Conservation (phyloP, 2,113 vertebrate genomes). For the Pollimyrus isidori region DNA sequence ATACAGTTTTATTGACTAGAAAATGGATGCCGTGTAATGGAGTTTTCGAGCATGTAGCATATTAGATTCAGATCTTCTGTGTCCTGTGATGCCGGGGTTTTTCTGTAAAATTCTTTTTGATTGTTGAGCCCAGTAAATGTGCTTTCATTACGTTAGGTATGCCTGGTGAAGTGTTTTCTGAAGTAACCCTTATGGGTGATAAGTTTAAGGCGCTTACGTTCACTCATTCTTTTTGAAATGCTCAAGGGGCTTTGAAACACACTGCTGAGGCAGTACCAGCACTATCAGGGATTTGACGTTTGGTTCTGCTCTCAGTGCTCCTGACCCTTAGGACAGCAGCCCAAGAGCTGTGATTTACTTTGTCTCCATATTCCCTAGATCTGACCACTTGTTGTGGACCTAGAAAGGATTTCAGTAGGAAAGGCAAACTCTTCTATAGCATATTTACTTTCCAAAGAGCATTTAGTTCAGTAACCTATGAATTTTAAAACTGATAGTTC, state of each 20-base stretch:
- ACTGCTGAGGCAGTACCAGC: neutral
- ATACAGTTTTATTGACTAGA: neutral
- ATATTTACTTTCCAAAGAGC: slow-evolving; percentile 4
- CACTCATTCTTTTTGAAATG: neutral
- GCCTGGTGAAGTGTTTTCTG: neutral
- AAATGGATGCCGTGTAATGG: neutral
- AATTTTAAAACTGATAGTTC: neutral
- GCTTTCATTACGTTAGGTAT: slow-evolving; percentile 4
- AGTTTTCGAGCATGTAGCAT: neutral
- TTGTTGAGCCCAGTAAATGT: neutral
- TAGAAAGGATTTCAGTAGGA: neutral
- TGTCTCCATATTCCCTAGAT: neutral
- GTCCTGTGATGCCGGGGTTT: neutral
- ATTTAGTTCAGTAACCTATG: neutral
- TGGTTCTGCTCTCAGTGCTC: neutral
- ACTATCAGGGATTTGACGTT: neutral
- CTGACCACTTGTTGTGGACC: neutral
- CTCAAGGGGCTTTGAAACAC: neutral
- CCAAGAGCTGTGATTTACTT: neutral
- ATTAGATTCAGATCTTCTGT: neutral
- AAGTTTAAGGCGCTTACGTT: neutral
- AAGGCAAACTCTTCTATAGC: neutral
- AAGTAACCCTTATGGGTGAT: neutral
- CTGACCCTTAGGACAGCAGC: neutral
- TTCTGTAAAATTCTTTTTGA: neutral